These are phyloP conservation scores for Tamandua tetradactyla DNA, from an alignment of 2,797 vertebrate genomes.

Conservation along the genomic window DNA sequence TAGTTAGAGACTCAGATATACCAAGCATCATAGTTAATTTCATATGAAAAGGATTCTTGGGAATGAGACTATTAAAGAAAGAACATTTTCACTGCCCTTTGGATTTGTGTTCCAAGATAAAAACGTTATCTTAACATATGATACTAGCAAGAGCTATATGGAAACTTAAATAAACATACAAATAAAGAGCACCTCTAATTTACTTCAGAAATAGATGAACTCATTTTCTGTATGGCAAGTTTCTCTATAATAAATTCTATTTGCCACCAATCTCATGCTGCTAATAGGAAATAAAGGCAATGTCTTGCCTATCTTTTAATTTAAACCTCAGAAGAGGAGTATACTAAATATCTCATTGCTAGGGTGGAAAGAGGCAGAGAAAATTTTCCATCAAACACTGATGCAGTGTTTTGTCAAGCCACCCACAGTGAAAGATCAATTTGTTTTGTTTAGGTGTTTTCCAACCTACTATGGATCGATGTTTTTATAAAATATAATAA, in stretches of 20 bases:
- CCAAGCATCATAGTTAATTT: not conserved
- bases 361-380: not conserved
- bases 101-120: not conserved
- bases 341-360: not conserved
- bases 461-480: not conserved
- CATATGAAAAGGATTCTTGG: not conserved
- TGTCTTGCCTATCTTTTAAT: not conserved
- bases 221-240: not conserved
- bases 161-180: not conserved
- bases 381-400: not conserved
- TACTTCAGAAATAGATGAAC: not conserved
- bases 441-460: slow-evolving; percentile 22
- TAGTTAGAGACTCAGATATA: not conserved
- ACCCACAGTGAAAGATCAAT: not conserved
- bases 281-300: not conserved
- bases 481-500: slow-evolving; percentile 1
- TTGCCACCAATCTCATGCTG: not conserved
- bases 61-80: not conserved
- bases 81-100: not conserved
- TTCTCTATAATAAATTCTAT: slow-evolving; percentile 39
- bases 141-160: not conserved
- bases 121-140: not conserved
- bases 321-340: not conserved
- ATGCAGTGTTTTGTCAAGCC: not conserved
- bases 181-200: not conserved